phyloP scores from a whole-genome alignment of 92 coral and sea anemone genomes.

The Porites rus region DNA sequence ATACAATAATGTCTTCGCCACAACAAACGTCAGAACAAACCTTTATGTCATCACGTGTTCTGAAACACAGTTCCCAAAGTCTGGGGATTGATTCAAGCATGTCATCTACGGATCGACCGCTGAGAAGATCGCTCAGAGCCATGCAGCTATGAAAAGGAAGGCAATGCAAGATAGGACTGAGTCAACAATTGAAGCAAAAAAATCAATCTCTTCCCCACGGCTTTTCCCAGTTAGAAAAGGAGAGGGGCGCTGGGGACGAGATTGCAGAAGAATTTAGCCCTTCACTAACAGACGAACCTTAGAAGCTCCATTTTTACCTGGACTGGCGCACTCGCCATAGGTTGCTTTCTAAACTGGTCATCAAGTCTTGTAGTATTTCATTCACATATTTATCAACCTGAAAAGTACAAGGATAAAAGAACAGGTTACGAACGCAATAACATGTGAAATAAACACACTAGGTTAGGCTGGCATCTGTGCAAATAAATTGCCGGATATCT shows the following conservation, averaged over 20 bases:
- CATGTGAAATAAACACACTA: too few species aligned
- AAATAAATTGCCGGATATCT: too few species aligned
- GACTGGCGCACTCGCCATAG: constrained; percentile 97
- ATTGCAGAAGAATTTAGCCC: too few species aligned
- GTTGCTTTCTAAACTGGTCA: constrained; percentile 83
- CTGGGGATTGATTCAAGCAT: constrained; percentile 85
- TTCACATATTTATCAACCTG: constrained; percentile 92
- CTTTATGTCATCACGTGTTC: constrained; percentile 95
- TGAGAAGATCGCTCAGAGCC: constrained; percentile 96
- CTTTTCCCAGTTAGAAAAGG: too few species aligned
- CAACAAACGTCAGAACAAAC: constrained; percentile 35
- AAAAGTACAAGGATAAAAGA: neutral
- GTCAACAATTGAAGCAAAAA: neutral
- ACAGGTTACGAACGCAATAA: too few species aligned
- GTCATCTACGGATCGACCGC: constrained; percentile 93
- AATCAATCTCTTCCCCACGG: neutral
- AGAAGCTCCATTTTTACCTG: constrained; percentile 45
- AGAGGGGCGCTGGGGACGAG: too few species aligned
- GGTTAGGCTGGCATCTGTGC: too few species aligned
- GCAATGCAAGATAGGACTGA: neutral
- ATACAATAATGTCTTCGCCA: neutral
- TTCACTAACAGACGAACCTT: too few species aligned
- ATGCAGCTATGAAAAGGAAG: constrained; percentile 65
- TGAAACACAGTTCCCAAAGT: constrained; percentile 93
- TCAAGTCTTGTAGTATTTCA: constrained; percentile 89